Evolutionary conservation across 2,113 vertebrate genomes (phyloP).

Genomic region (Myrmecophaga tridactyla): DNA sequence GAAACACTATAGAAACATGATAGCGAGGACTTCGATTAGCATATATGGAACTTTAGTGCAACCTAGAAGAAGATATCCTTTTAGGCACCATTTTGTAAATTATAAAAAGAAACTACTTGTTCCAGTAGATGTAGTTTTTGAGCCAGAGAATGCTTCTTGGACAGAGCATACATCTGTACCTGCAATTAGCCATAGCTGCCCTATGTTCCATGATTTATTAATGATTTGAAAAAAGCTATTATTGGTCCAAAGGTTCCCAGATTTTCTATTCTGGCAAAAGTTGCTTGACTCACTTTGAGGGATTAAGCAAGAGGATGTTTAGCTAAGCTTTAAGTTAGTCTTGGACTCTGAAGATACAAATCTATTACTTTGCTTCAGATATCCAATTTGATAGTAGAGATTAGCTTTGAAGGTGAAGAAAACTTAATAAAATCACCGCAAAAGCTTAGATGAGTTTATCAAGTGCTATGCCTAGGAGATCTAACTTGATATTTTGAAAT

Average conservation of each 20-base stretch:
- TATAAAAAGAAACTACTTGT: not conserved
- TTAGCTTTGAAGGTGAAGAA: not conserved
- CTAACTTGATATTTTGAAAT: slow-evolving; percentile 24
- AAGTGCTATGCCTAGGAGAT: not conserved
- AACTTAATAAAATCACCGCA: not conserved
- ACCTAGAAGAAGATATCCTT: not conserved
- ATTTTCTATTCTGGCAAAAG: not conserved
- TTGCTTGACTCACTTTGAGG: not conserved
- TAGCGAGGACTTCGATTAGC: not conserved
- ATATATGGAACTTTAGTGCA: not conserved
- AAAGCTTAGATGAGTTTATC: slow-evolving; percentile 6
- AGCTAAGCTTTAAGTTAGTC: slow-evolving; percentile 16
- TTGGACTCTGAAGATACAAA: not conserved
- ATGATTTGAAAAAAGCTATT: slow-evolving; percentile 24
- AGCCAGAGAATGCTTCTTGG: not conserved
- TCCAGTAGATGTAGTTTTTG: not conserved
- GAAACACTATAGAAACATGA: not conserved
- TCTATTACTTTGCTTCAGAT: slow-evolving; percentile 34
- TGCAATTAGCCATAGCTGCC: not conserved
- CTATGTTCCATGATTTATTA: not conserved
- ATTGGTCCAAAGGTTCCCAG: not conserved
- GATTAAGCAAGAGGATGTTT: not conserved
- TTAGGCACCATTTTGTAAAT: not conserved
- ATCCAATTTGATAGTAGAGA: not conserved
- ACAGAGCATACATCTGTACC: not conserved